These are phyloP conservation scores for Drosophila azteca DNA, from an alignment of 1,140 invertebrate species.

Conservation along the genomic window DNA sequence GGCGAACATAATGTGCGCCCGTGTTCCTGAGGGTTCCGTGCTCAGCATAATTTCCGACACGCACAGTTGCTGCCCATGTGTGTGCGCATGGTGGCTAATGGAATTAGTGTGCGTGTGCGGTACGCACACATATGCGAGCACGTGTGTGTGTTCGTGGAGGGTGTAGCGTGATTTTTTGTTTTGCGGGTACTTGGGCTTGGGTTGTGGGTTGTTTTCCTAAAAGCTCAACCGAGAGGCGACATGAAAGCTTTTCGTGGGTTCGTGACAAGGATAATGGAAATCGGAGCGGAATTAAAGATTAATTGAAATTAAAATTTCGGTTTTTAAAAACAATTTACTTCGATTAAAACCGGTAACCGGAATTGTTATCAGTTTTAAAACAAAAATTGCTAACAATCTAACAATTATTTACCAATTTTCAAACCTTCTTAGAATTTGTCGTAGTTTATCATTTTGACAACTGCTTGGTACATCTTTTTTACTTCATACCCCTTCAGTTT, in stretches of 20 bases:
- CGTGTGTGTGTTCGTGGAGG: neutral
- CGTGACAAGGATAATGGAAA: neutral
- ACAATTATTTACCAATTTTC: too few relatives aligned
- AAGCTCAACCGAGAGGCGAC: neutral
- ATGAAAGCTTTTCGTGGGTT: constrained; percentile 44
- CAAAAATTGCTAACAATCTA: too few relatives aligned
- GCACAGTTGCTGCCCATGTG: constrained; percentile 27
- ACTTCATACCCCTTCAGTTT: too few relatives aligned
- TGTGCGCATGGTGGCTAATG: constrained; percentile 28
- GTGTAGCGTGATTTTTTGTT: constrained; percentile 2
- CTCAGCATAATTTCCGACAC: constrained; percentile 44
- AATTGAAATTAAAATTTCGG: too few relatives aligned
- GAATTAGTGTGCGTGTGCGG: constrained; percentile 42
- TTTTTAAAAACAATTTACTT: too few relatives aligned
- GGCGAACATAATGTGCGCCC: constrained; percentile 56
- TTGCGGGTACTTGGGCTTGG: neutral
- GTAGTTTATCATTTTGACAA: too few relatives aligned
- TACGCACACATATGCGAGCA: constrained; percentile 11
- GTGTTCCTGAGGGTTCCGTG: constrained; percentile 4
- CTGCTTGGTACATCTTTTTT: too few relatives aligned
- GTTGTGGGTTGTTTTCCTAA: neutral
- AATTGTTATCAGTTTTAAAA: too few relatives aligned
- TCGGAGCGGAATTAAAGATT: neutral
- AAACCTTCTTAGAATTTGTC: too few relatives aligned
- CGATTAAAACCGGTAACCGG: too few relatives aligned